Evolutionary conservation across 2,888 invertebrate genomes (phyloP).

Genomic region (Pseudococcus jackbeardsleyi): DNA sequence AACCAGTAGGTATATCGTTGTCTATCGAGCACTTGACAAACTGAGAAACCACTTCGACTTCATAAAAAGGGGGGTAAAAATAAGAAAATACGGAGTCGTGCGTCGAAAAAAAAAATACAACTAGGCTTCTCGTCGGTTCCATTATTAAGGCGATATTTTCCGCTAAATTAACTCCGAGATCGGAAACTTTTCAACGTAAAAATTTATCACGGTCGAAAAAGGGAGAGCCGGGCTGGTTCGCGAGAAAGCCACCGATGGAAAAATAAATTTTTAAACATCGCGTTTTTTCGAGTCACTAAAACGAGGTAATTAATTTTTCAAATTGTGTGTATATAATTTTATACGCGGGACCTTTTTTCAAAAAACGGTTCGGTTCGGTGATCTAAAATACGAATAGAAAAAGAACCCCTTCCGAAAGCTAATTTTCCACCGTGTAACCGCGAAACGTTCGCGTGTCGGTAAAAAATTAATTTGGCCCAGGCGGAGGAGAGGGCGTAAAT

Average conservation of each 20-base stretch:
- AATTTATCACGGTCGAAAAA: not conserved
- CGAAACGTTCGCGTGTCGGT: conserved; percentile 2
- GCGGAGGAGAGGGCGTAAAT: not conserved
- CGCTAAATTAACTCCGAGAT: conserved; percentile 30
- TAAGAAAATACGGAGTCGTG: not conserved
- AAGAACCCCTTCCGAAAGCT: not conserved
- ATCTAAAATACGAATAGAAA: not conserved
- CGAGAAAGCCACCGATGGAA: not conserved
- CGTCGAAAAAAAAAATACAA: not conserved
- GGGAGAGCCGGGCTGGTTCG: not conserved
- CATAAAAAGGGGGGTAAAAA: not conserved
- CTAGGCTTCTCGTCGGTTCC: not conserved
- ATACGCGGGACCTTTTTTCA: not conserved
- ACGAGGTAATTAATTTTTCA: conserved; percentile 4
- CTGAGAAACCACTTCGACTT: not conserved
- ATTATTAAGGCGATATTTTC: conserved; percentile 30
- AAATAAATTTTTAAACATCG: not conserved
- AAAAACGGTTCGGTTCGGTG: conserved; percentile 5
- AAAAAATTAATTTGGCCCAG: not conserved
- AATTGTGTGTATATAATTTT: not conserved
- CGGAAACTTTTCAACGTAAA: conserved; percentile 5
- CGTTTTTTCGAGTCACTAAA: not conserved
- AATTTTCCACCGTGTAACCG: not conserved
- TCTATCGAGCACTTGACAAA: not conserved
- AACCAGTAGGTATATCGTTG: not conserved